phyloP scores from a whole-genome alignment of 1,140 invertebrate genomes.

The Drosophila bocki region DNA sequence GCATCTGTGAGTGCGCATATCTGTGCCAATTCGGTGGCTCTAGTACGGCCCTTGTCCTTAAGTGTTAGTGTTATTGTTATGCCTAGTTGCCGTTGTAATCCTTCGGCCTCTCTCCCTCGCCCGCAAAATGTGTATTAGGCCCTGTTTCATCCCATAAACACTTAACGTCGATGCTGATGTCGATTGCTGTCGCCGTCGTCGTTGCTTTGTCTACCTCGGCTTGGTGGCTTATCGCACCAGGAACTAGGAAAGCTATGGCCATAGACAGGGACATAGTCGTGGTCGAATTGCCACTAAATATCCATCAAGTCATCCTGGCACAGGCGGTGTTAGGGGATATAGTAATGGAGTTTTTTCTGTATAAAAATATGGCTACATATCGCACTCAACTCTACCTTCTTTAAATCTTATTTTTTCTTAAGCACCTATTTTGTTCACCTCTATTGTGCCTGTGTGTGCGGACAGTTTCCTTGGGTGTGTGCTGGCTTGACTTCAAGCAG shows the following conservation, averaged over 20 bases:
- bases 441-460: neutral
- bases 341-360: too few relatives aligned
- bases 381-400: fast-evolving
- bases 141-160: slow-evolving; percentile 69
- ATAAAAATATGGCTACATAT: neutral
- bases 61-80: slow-evolving; percentile 73
- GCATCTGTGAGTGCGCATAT: slow-evolving; percentile 47
- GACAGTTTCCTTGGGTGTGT: slow-evolving; percentile 15
- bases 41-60: slow-evolving; percentile 23
- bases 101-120: slow-evolving; percentile 12
- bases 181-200: slow-evolving; percentile 45
- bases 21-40: slow-evolving; percentile 43
- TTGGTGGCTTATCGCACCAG: slow-evolving; percentile 70
- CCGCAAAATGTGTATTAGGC: slow-evolving; percentile 19
- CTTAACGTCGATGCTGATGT: slow-evolving; percentile 71
- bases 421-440: neutral
- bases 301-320: slow-evolving; percentile 20
- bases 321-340: neutral
- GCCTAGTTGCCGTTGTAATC: slow-evolving; percentile 54
- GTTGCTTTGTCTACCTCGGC: slow-evolving; percentile 56
- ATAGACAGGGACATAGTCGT: neutral
- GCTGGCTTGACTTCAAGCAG: slow-evolving; percentile 47
- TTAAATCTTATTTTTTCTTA: neutral
- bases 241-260: slow-evolving; percentile 22
- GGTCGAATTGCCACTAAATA: slow-evolving; percentile 32